These are phyloP conservation scores for Boloria euphrosyne DNA, from an alignment of 2,888 invertebrate species.

Conservation along the genomic window DNA sequence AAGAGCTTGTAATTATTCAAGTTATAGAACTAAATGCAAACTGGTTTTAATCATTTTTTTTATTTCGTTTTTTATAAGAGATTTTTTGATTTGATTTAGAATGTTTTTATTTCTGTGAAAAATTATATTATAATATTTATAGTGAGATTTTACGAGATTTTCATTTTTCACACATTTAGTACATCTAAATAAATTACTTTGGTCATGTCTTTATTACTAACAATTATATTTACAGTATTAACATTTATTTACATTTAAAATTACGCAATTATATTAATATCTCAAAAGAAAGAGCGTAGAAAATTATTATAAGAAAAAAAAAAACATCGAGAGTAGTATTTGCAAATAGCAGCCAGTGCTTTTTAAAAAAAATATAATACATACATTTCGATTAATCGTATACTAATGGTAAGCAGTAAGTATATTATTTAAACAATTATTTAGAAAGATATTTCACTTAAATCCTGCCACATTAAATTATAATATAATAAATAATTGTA, in stretches of 20 bases:
- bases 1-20: too few relatives aligned
- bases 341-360: constrained; percentile 11
- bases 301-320: background rate
- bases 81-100: too few relatives aligned
- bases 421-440: background rate
- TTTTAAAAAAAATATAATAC: background rate
- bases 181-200: constrained; percentile 37
- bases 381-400: constrained; percentile 3
- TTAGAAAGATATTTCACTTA: too few relatives aligned
- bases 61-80: too few relatives aligned
- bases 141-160: background rate
- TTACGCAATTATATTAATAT: constrained; percentile 6
- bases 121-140: background rate
- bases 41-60: too few relatives aligned
- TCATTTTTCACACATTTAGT: background rate
- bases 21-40: too few relatives aligned
- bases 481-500: too few relatives aligned
- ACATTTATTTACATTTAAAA: constrained; percentile 42
- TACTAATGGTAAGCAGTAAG: background rate
- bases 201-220: constrained; percentile 27
- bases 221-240: constrained; percentile 25
- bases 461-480: too few relatives aligned
- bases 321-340: background rate
- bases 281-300: background rate
- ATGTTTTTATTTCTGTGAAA: too few relatives aligned